A percentile compares a stretch with the other conserved stretches of the same genome.
Evolutionary conservation across 2,888 invertebrate genomes (phyloP).

Genomic region (Tyria jacobaeae): DNA sequence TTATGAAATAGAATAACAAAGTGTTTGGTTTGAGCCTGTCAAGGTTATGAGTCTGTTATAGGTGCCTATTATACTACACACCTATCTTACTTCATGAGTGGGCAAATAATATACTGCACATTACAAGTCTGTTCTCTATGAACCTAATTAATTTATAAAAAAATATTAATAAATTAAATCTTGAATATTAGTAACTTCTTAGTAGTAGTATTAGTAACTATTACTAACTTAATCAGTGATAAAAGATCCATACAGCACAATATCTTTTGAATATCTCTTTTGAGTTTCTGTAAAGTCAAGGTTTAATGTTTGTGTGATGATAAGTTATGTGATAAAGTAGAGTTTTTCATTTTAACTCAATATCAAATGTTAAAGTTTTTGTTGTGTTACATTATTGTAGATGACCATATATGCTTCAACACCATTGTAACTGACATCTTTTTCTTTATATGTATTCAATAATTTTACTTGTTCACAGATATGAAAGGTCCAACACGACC

Average conservation of each 20-base stretch:
- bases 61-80: not conserved
- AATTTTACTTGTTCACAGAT: slow-evolving; percentile 66
- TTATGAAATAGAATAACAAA: slow-evolving; percentile 23
- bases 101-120: not conserved
- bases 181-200: too few species aligned
- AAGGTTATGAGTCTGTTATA: slow-evolving; percentile 26
- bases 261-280: not conserved
- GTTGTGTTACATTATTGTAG: not conserved
- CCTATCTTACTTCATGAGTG: not conserved
- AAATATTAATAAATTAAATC: not conserved
- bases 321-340: not conserved
- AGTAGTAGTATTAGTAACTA: not conserved
- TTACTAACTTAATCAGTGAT: not conserved
- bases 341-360: not conserved
- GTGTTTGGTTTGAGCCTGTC: slow-evolving; percentile 17
- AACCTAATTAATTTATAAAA: not conserved
- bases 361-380: not conserved
- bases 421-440: not conserved
- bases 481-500: slow-evolving; percentile 88
- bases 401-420: not conserved
- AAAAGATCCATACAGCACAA: not conserved
- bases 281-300: not conserved
- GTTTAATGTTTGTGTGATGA: not conserved
- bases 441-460: not conserved
- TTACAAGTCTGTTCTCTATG: not conserved